Evolutionary conservation across 2,113 vertebrate genomes (phyloP).

Genomic region (Castor canadensis): DNA sequence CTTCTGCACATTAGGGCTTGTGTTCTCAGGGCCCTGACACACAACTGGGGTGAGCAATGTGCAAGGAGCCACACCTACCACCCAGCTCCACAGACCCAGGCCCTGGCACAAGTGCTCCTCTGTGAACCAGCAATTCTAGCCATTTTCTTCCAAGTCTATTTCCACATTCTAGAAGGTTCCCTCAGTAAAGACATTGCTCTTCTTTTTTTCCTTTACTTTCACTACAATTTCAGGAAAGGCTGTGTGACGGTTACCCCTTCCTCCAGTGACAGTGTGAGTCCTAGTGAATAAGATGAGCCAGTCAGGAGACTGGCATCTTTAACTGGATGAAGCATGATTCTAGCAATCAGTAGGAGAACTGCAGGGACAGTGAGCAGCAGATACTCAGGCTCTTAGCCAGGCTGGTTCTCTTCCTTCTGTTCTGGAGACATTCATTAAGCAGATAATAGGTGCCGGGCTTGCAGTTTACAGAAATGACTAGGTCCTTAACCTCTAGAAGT

Average conservation of each 20-base stretch:
- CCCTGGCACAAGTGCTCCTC: not conserved
- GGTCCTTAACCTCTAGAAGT: not conserved
- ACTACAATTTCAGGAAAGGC: not conserved
- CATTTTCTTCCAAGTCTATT: not conserved
- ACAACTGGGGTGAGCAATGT: not conserved
- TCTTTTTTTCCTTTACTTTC: not conserved
- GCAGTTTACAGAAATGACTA: not conserved
- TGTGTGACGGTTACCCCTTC: not conserved
- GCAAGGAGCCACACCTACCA: accelerated
- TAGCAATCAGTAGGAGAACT: not conserved
- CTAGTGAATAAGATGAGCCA: not conserved
- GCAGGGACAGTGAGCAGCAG: not conserved
- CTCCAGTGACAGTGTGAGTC: not conserved
- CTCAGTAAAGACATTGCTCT: not conserved
- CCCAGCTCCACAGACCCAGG: no score
- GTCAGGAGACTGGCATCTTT: not conserved
- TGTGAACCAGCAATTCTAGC: not conserved
- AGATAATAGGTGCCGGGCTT: not conserved
- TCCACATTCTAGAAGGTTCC: constrained; percentile 10
- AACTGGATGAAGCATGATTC: not conserved
- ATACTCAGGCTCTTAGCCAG: not conserved
- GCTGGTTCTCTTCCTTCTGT: not conserved
- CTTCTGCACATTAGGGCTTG: not conserved
- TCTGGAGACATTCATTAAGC: not conserved
- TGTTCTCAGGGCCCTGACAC: not conserved